These are phyloP conservation scores for Myotis lucifugus DNA, from an alignment of 2,113 vertebrate genomes.

Conservation along the genomic window DNA sequence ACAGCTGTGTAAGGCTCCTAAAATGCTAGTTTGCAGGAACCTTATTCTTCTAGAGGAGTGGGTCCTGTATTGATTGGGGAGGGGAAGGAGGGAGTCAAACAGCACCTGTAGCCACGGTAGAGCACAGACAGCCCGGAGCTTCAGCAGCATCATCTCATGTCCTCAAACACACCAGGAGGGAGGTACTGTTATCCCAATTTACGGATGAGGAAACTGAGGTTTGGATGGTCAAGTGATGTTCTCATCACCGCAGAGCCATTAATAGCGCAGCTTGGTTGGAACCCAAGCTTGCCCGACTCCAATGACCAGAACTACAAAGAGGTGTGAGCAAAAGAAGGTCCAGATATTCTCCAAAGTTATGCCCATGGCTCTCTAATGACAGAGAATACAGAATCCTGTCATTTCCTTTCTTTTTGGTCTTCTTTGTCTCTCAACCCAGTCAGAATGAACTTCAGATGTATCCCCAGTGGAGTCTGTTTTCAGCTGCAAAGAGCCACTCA, in stretches of 20 bases:
- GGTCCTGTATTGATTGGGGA: neutral
- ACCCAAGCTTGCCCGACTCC: neutral
- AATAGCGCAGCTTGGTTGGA: neutral
- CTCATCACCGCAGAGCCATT: neutral
- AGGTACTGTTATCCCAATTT: neutral
- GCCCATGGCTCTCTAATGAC: neutral
- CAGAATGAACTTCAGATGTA: neutral
- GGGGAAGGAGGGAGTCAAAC: neutral
- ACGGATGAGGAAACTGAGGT: neutral
- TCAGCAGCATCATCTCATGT: neutral
- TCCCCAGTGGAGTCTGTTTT: neutral
- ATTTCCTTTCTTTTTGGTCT: slow-evolving; percentile 21
- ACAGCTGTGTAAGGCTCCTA: neutral
- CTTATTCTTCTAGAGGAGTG: neutral
- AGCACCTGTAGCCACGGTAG: neutral
- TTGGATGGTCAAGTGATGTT: neutral
- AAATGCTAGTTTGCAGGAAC: neutral
- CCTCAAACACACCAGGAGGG: neutral
- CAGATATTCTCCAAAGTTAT: neutral
- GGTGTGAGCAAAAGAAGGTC: neutral
- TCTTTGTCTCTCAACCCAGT: neutral
- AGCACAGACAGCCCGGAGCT: neutral
- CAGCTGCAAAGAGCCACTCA: neutral
- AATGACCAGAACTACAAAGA: neutral
- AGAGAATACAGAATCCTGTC: neutral